phyloP scores from a whole-genome alignment of 2,113 vertebrate species.

The Rafetus swinhoei region DNA sequence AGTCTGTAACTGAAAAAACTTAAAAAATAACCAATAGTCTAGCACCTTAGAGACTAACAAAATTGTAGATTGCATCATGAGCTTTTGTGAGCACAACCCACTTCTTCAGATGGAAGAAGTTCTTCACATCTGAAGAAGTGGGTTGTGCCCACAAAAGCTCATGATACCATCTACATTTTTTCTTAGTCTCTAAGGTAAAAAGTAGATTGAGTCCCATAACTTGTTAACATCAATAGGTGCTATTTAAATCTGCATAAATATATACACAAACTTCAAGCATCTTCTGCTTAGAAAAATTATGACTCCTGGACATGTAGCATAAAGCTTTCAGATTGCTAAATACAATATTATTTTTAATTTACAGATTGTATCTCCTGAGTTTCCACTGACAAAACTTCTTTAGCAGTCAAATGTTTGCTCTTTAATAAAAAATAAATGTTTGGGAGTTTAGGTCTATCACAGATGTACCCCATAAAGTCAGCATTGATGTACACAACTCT shows the following conservation, averaged over 20 bases:
- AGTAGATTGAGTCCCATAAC: neutral
- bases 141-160: too few species aligned
- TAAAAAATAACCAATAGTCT: too few species aligned
- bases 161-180: too few species aligned
- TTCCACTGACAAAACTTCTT: constrained; percentile 51
- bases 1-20: too few species aligned
- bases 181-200: too few species aligned
- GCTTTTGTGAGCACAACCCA: too few species aligned
- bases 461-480: constrained; percentile 9
- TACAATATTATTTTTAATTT: constrained; percentile 59
- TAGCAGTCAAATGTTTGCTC: constrained; percentile 55
- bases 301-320: constrained; percentile 24
- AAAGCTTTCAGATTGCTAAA: constrained; percentile 46
- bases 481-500: neutral
- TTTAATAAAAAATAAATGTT: constrained; percentile 47
- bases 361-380: constrained; percentile 59
- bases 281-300: constrained; percentile 55
- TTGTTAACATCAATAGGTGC: constrained; percentile 51
- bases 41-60: too few species aligned
- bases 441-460: constrained; percentile 25
- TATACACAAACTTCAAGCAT: constrained; percentile 65
- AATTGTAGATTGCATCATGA: too few species aligned
- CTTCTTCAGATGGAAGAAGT: too few species aligned
- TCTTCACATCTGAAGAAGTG: too few species aligned
- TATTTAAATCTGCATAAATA: constrained; percentile 57